A percentile compares a stretch with the other conserved stretches of the same genome.
These are phyloP conservation scores for Cynopterus sphinx DNA, from an alignment of 2,797 vertebrate genomes.

Conservation along the genomic window DNA sequence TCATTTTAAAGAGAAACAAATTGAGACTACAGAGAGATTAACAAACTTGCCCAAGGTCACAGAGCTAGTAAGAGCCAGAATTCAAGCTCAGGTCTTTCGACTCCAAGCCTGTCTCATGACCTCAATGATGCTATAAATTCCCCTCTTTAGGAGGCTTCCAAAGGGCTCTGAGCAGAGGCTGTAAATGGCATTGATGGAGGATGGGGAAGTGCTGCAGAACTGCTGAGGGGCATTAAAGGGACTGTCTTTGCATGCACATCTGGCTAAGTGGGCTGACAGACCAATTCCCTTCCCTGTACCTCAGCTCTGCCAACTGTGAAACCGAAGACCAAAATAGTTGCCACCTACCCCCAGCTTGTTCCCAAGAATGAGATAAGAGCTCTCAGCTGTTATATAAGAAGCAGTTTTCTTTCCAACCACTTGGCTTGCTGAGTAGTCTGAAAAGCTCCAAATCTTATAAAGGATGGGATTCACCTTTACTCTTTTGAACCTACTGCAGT, in stretches of 20 bases:
- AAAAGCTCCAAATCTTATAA: slow-evolving; percentile 29
- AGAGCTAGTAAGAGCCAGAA: not conserved
- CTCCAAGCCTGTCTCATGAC: not conserved
- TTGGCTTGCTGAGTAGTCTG: slow-evolving; percentile 1
- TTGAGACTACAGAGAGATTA: not conserved
- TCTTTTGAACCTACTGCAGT: not conserved
- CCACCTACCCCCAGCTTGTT: slow-evolving; percentile 72
- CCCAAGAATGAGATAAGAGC: slow-evolving; percentile 73
- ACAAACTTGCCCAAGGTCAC: not conserved
- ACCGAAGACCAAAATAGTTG: slow-evolving; percentile 63
- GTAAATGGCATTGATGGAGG: not conserved
- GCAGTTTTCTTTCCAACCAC: slow-evolving; percentile 40
- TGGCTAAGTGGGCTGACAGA: slow-evolving; percentile 68
- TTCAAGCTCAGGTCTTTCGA: not conserved
- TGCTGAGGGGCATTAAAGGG: not conserved
- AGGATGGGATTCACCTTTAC: not conserved
- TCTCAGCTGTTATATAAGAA: slow-evolving; percentile 64
- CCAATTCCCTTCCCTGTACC: slow-evolving; percentile 44
- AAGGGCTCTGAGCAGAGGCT: not conserved
- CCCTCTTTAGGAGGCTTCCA: not conserved
- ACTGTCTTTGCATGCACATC: slow-evolving; percentile 60
- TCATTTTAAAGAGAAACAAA: slow-evolving; percentile 46
- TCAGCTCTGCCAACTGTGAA: slow-evolving; percentile 69
- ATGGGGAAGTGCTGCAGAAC: not conserved
- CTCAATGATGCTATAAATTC: not conserved